Base-by-base conservation (phyloP, 2,888 invertebrate species). In the Coenonympha glycerion region DNA sequence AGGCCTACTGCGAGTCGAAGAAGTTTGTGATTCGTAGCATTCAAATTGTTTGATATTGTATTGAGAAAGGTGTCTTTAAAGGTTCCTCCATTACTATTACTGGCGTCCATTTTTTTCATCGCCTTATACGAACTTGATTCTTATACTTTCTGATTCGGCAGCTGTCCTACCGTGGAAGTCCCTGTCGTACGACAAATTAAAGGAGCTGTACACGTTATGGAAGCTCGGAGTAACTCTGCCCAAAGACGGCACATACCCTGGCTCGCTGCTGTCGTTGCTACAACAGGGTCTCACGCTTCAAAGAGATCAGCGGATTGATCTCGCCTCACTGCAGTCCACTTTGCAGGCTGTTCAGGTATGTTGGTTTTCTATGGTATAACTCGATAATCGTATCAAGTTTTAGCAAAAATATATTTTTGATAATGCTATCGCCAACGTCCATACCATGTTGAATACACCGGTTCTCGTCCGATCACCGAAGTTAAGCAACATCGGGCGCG, bases 391-490 rank as follows among this genome's bases (percentile, higher is more conserved):
- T n/a, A n/a, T n/a, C n/a, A n/a, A n/a, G n/a, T n/a, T n/a, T n/a
- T n/a, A n/a, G n/a, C n/a, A n/a, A n/a, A 13, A 3, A n/a, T 6
- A 37, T 19, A 9, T 21, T 4, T 9, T 37, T 19, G 15, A 34
- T n/a, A 3, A 18, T 3, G 3, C 6, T 33, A 60, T 79, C 30
- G 47, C 47, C 68, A 68, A 71, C 69, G 77, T 76, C 75, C 79
- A 79, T 79, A 81, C 79, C 70, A 80, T 68, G 78, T 77, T 81
- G 79, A 80, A 78, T 60, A 75, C 80, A 79, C 80, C 79, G 80
- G 78, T 79, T 81, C 79, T 81, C 81, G 78, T 81, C 80, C 79
- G 81, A 81, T 80, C 81, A 81, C 82, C 79, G 81, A 79, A 81
- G 79, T 79, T 44, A 65, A 64, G 64, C 64, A 67, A 66, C 68